phyloP scores from a whole-genome alignment of 2,113 vertebrate genomes.

The Ia io region DNA sequence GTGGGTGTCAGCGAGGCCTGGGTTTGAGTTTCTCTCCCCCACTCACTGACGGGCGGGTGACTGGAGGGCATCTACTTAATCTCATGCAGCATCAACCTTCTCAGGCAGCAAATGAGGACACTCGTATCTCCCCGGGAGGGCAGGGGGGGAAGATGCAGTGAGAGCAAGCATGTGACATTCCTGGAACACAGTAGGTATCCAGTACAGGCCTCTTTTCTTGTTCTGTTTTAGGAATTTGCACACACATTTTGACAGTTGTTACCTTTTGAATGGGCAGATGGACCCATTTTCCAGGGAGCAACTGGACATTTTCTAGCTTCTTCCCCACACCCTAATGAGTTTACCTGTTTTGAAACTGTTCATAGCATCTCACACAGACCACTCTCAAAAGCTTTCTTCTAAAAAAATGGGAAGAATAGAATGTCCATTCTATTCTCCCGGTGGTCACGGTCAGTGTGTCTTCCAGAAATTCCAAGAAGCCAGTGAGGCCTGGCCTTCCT shows the following conservation, averaged over 20 bases:
- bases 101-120: slow-evolving; percentile 52
- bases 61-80: slow-evolving; percentile 21
- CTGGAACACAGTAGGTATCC: slow-evolving; percentile 11
- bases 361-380: background rate
- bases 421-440: slow-evolving; percentile 45
- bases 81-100: slow-evolving; percentile 31
- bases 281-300: background rate
- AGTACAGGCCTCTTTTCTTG: background rate
- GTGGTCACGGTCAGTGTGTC: slow-evolving; percentile 56
- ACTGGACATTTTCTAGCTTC: background rate
- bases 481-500: slow-evolving; percentile 65
- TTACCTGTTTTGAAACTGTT: background rate
- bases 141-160: slow-evolving; percentile 33
- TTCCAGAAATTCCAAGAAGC: slow-evolving; percentile 73
- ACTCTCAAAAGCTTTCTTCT: slow-evolving; percentile 2
- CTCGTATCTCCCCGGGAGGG: background rate
- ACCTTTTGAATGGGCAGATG: background rate
- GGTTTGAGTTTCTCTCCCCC: background rate
- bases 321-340: background rate
- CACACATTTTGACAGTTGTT: background rate
- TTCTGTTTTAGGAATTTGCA: background rate
- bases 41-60: background rate
- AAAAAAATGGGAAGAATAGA: slow-evolving; percentile 27
- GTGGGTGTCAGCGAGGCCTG: background rate
- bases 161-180: background rate